A percentile compares a stretch with the other conserved stretches of the same genome.
Evolutionary conservation across 2,888 invertebrate genomes (phyloP).

Genomic region (Teleogryllus oceanicus): DNA sequence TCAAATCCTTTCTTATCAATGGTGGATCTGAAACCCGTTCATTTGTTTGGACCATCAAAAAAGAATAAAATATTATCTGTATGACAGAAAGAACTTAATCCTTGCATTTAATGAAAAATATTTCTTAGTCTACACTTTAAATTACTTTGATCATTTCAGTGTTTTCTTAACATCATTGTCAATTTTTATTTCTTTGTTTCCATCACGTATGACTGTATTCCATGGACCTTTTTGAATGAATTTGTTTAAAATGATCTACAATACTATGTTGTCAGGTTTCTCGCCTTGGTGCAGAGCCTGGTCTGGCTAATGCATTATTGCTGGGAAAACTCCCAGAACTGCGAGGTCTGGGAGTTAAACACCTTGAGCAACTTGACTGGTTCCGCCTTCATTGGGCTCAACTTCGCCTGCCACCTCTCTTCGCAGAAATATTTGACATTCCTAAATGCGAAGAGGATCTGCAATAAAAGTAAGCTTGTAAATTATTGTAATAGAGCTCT

Average conservation of each 20-base stretch:
- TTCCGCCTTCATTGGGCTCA: conserved; percentile 85
- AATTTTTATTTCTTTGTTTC: no score
- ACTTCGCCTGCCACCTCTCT: conserved; percentile 83
- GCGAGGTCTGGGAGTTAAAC: conserved; percentile 74
- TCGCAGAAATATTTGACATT: conserved; percentile 96
- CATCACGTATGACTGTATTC: no score
- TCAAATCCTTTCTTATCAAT: no score
- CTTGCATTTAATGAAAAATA: no score
- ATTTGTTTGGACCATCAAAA: no score
- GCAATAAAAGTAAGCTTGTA: conserved; percentile 32
- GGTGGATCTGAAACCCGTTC: no score
- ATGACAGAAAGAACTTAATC: no score
- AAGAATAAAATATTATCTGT: no score
- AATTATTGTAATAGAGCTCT: not conserved
- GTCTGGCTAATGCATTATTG: conserved; percentile 48
- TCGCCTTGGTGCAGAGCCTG: not conserved
- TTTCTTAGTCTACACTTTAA: no score
- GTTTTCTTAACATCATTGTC: no score
- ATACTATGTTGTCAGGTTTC: not conserved
- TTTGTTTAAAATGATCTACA: not conserved
- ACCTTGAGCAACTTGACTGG: conserved; percentile 83
- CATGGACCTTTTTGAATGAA: no score
- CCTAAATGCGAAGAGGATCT: conserved; percentile 74
- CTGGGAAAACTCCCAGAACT: conserved; percentile 69
- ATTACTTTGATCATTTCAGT: no score